Evolutionary conservation across 2,888 invertebrate genomes (phyloP).

Genomic region (Taphrorychus bicolor): DNA sequence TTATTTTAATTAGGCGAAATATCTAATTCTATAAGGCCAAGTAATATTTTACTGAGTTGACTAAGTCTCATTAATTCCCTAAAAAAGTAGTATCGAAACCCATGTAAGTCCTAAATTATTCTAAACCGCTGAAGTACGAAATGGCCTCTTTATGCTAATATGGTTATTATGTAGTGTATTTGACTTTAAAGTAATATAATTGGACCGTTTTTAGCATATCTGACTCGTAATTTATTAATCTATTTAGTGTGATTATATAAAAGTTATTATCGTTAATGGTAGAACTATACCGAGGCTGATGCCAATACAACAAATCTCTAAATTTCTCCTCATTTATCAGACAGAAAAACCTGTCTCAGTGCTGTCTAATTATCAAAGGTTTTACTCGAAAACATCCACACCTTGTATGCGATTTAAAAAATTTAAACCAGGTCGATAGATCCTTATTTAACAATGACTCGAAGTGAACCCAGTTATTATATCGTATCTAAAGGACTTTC

Average conservation of each 20-base stretch:
- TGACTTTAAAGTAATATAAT: neutral
- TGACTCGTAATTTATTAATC: neutral
- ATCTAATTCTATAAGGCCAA: neutral
- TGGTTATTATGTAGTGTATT: neutral
- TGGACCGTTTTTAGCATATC: neutral
- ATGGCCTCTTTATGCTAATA: neutral
- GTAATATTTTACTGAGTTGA: neutral
- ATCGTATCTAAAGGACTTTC: constrained; percentile 19
- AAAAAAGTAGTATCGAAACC: neutral
- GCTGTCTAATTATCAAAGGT: neutral
- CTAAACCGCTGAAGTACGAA: neutral
- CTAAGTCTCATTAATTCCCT: neutral
- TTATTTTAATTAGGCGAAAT: neutral
- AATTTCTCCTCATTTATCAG: neutral
- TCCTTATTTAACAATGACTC: constrained; percentile 9
- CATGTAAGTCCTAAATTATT: neutral
- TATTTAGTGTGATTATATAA: neutral
- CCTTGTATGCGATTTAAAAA: neutral
- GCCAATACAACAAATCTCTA: too few species aligned
- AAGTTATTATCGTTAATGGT: too few species aligned
- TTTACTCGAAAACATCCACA: neutral
- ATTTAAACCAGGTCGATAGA: neutral
- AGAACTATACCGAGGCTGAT: too few species aligned
- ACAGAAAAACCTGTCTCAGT: too few species aligned
- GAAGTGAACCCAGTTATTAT: constrained; percentile 6